Percentiles rank a stretch among this genome's conserved stretches.
phyloP scores from a whole-genome alignment of 2,113 vertebrate genomes.

The Raphicerus campestris region DNA sequence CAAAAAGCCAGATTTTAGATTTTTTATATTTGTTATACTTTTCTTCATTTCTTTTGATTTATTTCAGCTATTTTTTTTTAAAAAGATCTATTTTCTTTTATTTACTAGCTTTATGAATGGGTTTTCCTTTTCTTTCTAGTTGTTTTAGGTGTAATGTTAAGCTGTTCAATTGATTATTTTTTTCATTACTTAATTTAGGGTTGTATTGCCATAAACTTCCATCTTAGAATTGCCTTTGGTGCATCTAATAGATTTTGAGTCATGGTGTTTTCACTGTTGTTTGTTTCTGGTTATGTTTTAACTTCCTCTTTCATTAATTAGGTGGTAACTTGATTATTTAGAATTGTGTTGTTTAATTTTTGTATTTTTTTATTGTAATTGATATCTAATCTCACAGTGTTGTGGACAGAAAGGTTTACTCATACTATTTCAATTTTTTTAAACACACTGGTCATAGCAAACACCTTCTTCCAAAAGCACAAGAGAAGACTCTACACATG shows the following conservation, averaged over 20 bases:
- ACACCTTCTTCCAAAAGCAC: background rate
- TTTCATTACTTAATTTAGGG: background rate
- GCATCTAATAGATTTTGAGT: background rate
- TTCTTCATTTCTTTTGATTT: background rate
- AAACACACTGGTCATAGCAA: background rate
- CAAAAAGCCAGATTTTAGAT: background rate
- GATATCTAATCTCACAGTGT: background rate
- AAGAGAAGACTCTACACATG: background rate
- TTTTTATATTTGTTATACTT: background rate
- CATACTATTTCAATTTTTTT: background rate
- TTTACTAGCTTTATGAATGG: background rate
- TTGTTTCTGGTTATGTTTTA: background rate
- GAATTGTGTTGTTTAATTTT: background rate
- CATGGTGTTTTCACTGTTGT: background rate
- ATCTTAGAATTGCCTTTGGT: background rate
- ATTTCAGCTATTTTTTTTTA: background rate
- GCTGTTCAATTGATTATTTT: background rate
- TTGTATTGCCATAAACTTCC: background rate
- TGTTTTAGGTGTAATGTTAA: background rate
- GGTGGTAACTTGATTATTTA: background rate
- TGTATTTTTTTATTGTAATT: background rate
- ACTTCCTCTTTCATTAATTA: background rate
- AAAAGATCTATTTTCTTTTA: background rate
- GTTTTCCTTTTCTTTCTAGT: background rate
- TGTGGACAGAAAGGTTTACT: background rate